These are phyloP conservation scores for Buathra laborator DNA, from an alignment of 2,888 invertebrate species.

Conservation along the genomic window DNA sequence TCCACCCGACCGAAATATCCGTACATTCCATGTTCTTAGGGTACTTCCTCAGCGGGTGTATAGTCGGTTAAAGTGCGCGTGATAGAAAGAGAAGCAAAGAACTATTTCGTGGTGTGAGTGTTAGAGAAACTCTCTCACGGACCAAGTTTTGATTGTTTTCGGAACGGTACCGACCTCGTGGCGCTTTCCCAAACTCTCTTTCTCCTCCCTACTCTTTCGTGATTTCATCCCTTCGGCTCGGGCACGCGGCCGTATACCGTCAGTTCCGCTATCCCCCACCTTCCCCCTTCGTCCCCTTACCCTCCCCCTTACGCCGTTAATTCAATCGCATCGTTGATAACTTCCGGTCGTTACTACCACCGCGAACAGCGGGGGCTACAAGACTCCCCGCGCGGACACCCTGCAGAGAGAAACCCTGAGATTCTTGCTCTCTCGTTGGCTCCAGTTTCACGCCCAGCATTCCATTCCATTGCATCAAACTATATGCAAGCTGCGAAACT, in stretches of 20 bases:
- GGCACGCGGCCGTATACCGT: constrained; percentile 23
- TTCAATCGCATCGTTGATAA: constrained; percentile 65
- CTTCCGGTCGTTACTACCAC: constrained; percentile 58
- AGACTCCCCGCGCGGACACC: constrained; percentile 27
- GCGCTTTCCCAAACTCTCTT: constrained; percentile 24
- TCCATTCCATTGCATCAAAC: not conserved
- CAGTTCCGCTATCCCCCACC: constrained; percentile 19
- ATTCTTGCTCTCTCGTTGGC: not conserved
- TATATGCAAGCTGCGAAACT: not conserved
- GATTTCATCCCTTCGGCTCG: constrained; percentile 16
- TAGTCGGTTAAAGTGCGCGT: constrained; percentile 35
- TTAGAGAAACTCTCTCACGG: constrained; percentile 34
- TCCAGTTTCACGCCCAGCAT: not conserved
- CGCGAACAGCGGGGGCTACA: constrained; percentile 22
- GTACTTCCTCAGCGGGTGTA: not conserved
- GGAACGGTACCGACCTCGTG: constrained; percentile 56
- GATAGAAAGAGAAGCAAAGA: constrained; percentile 21
- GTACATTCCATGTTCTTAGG: constrained; percentile 25
- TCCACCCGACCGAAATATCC: constrained; percentile 1
- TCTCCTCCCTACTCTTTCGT: constrained; percentile 2
- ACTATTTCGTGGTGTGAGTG: constrained; percentile 12
- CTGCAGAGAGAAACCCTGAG: constrained; percentile 18
- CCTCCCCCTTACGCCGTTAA: constrained; percentile 38
- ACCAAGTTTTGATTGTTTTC: constrained; percentile 68
- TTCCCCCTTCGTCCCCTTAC: not conserved